Conservation (phyloP, 1,140 invertebrate genomes). For the Tetranychus urticae region DNA sequence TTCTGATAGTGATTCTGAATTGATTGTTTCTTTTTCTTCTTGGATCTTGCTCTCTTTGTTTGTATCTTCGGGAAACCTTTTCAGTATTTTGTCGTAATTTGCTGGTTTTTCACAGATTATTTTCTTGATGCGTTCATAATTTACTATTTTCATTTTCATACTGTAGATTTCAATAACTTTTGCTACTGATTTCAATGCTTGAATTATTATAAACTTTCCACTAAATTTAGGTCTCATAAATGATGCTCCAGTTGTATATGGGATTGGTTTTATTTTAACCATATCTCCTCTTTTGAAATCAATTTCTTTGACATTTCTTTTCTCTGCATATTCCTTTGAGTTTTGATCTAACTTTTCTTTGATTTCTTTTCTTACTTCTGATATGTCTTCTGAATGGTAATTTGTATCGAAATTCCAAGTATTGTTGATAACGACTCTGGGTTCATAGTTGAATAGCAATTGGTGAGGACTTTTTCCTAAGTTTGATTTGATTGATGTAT, state of each 20-base stretch:
- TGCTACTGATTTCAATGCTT: background rate
- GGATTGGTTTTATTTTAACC: background rate
- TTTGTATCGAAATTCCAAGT: no score
- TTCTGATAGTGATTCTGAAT: no score
- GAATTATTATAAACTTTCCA: background rate
- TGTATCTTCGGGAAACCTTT: no score
- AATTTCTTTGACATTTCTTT: background rate
- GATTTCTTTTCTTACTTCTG: background rate
- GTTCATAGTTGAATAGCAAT: no score
- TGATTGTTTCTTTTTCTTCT: no score
- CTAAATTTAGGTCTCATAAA: background rate
- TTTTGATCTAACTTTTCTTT: background rate
- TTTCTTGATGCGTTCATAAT: no score
- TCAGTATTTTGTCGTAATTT: no score
- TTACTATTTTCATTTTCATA: background rate
- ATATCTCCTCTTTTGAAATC: background rate
- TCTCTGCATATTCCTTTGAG: background rate
- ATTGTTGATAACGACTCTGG: no score
- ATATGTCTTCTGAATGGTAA: background rate
- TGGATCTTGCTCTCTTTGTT: no score
- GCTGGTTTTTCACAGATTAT: no score
- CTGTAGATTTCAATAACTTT: background rate
- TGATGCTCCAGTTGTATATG: background rate
- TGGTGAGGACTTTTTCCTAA: background rate
- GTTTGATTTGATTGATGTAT: background rate